Evolutionary conservation across 2,113 vertebrate genomes (phyloP), one percentile per base, ranked within the genome.

Genomic region (Austrofundulus limnaeus): DNA sequence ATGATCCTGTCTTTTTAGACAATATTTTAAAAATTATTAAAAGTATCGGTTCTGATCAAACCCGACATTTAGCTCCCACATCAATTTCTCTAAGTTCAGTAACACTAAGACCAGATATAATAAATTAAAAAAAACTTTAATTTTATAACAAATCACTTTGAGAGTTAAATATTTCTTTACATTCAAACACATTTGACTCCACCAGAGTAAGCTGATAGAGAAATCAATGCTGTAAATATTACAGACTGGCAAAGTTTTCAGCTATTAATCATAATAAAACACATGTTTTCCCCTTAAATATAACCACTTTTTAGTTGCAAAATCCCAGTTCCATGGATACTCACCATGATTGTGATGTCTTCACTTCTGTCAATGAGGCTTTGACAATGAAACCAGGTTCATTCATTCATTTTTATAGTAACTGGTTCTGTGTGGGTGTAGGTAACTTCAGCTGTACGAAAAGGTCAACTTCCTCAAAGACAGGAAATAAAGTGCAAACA

Each of bases 331-430:
- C n/a, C n/a, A n/a, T n/a, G n/a, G 17, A 25, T n/a, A 84, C 87
- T 88, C 63, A 88, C 84, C 84, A 81, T 80, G 48, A 11, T 78
- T 71, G 76, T 70, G 73, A 48, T 72, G 62, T 45, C 5, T 19
- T 46, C 6, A 11, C 42, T 45, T 66, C 49, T 45, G 54, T 20
- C 3, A 19, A 34, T 14, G 47, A 52, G 8, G 34, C 3, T 42
- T 70, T 77, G 57, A 65, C 48, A 45, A 25, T 0, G 2, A 14
- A 1, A 24, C 8, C 12, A 20, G 11, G n/a, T 28, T 28, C 28
- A 7, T 28, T 25, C n/a, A 3, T 37, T 24, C 5, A 16, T 41
- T 72, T 48, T 81, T n/a, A 79, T 64, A 70, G 9, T n/a, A 3
- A 2, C 15, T 2, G 0, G 13, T 7, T 37, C 6, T 65, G 14